Percentiles rank a stretch among this genome's conserved stretches.
phyloP scores from a whole-genome alignment of 2,888 invertebrate genomes.

The Octodonta nipae region DNA sequence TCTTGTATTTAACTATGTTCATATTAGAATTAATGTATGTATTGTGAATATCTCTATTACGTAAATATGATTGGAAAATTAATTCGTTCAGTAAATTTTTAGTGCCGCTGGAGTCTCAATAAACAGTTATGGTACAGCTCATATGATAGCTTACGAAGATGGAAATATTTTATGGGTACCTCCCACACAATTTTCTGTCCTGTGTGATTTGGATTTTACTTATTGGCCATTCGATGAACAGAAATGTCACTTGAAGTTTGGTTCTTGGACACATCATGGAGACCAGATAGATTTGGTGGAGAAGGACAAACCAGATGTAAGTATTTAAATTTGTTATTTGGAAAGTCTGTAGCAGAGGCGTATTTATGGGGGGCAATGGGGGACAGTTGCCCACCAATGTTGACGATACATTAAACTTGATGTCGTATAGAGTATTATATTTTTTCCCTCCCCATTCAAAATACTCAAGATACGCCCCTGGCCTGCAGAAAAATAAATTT shows the following conservation, averaged over 20 bases:
- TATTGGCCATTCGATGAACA: slow-evolving; percentile 69
- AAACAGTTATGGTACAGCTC: slow-evolving; percentile 46
- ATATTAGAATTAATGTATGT: too few species aligned
- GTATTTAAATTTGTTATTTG: too few species aligned
- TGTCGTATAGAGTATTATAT: too few species aligned
- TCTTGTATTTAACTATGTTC: too few species aligned
- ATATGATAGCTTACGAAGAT: slow-evolving; percentile 37
- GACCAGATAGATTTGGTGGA: slow-evolving; percentile 47
- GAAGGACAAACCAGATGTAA: too few species aligned
- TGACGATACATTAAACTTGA: too few species aligned
- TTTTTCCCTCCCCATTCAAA: too few species aligned
- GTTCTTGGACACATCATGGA: slow-evolving; percentile 56
- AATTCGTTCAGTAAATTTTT: slow-evolving; percentile 11
- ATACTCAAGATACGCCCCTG: too few species aligned
- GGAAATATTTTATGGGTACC: slow-evolving; percentile 53
- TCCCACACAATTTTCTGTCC: slow-evolving; percentile 51
- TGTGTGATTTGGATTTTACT: slow-evolving; percentile 51
- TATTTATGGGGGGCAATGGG: too few species aligned
- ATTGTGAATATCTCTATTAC: not conserved
- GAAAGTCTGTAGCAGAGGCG: too few species aligned
- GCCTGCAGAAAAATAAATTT: too few species aligned
- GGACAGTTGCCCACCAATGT: too few species aligned
- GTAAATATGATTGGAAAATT: not conserved
- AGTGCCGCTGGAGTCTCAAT: slow-evolving; percentile 48
- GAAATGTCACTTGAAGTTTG: slow-evolving; percentile 50